Conservation (phyloP, 1,140 invertebrate species). For the Adoxophyes honmai region DNA sequence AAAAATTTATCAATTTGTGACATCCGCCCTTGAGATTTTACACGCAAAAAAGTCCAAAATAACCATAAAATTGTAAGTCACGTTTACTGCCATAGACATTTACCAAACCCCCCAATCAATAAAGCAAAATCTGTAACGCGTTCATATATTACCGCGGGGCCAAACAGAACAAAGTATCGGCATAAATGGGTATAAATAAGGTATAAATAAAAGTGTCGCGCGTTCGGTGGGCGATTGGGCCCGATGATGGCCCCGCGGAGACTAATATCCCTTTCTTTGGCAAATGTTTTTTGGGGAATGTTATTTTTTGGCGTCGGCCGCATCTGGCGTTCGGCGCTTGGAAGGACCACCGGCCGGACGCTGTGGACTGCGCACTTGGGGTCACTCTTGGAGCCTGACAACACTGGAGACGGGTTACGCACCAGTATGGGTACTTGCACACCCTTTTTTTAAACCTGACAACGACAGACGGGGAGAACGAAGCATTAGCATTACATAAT, state of each 20-base stretch:
- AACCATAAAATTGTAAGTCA: no score
- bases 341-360: slow-evolving; percentile 19
- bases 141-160: background rate
- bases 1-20: no score
- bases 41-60: no score
- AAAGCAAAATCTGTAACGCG: background rate
- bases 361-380: background rate
- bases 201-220: slow-evolving; percentile 38
- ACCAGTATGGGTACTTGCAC: no score
- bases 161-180: background rate
- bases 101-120: no score
- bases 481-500: no score
- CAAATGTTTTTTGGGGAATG: slow-evolving; percentile 69
- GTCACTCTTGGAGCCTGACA: background rate
- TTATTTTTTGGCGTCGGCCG: slow-evolving; percentile 71
- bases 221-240: slow-evolving; percentile 61
- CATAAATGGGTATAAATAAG: slow-evolving; percentile 57
- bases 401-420: no score
- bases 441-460: no score
- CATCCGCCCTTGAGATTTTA: no score
- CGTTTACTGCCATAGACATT: no score
- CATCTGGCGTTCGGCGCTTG: slow-evolving; percentile 61
- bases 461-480: no score
- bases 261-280: slow-evolving; percentile 71
- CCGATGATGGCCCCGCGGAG: slow-evolving; percentile 69